A percentile compares a stretch with the other conserved stretches of the same genome.
Evolutionary conservation across 2,797 vertebrate species (phyloP).

Genomic region (Falco naumanni): DNA sequence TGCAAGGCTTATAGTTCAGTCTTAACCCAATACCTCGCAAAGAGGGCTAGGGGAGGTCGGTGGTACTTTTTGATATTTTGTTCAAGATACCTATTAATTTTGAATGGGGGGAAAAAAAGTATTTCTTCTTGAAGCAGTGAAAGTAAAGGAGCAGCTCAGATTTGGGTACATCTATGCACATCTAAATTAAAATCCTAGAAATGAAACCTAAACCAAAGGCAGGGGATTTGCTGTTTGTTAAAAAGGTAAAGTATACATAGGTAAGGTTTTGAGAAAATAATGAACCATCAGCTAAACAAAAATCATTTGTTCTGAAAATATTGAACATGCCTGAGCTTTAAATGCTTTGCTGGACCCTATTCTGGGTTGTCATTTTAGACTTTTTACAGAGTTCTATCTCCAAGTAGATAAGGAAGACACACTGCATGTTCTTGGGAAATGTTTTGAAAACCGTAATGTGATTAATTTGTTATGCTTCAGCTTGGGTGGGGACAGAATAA

Average conservation of each 20-base stretch:
- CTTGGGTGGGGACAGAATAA: background rate
- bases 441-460: conserved; percentile 15
- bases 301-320: background rate
- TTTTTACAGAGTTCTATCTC: background rate
- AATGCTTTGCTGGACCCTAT: background rate
- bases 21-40: background rate
- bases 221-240: background rate
- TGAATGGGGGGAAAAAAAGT: background rate
- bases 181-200: background rate
- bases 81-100: background rate
- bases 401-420: background rate
- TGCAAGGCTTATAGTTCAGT: background rate
- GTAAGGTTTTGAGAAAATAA: background rate
- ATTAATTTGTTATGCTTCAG: conserved; percentile 46
- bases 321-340: background rate
- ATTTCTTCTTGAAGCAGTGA: background rate
- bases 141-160: background rate
- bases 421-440: background rate
- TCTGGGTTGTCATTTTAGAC: background rate
- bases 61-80: background rate
- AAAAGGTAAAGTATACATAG: background rate
- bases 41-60: background rate
- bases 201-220: background rate
- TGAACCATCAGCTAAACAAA: background rate
- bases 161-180: background rate